phyloP scores from a whole-genome alignment of 2,797 vertebrate species.

The Rhyacichthys aspro region DNA sequence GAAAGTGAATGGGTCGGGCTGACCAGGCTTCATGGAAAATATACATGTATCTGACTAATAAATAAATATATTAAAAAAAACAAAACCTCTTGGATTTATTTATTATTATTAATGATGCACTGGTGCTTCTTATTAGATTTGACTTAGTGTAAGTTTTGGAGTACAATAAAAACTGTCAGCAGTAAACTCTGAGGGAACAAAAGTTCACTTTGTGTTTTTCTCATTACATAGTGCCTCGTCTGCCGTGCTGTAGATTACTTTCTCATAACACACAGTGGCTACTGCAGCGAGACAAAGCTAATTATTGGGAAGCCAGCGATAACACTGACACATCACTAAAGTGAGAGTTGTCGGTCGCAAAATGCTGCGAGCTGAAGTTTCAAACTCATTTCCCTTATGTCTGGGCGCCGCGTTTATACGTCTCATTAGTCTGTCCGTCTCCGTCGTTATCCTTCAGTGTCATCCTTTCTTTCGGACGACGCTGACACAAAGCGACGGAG shows the following conservation, averaged over 20 bases:
- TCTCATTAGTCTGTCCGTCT: conserved; percentile 66
- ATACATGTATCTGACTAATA: too few species aligned
- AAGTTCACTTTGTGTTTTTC: conserved; percentile 37
- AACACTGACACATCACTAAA: conserved; percentile 69
- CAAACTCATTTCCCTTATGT: conserved; percentile 46
- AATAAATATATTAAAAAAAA: too few species aligned
- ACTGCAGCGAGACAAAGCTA: conserved; percentile 61
- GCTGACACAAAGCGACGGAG: conserved; percentile 53
- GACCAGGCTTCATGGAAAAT: too few species aligned
- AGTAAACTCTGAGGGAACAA: conserved; percentile 10
- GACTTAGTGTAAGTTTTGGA: too few species aligned
- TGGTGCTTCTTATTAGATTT: too few species aligned
- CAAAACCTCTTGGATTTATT: too few species aligned
- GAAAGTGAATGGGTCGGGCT: too few species aligned
- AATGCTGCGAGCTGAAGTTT: conserved; percentile 52
- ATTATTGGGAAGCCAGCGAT: conserved; percentile 63
- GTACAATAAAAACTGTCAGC: conserved; percentile 17
- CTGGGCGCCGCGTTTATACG: conserved; percentile 52
- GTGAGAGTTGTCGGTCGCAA: conserved; percentile 34
- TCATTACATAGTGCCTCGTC: conserved; percentile 49
- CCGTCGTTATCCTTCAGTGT: conserved; percentile 9
- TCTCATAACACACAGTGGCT: conserved; percentile 46
- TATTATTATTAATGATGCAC: too few species aligned
- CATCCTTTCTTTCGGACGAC: conserved; percentile 12
- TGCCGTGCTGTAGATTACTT: conserved; percentile 47